phyloP scores from a whole-genome alignment of 2,797 vertebrate species.

The Silurus lanzhouensis region DNA sequence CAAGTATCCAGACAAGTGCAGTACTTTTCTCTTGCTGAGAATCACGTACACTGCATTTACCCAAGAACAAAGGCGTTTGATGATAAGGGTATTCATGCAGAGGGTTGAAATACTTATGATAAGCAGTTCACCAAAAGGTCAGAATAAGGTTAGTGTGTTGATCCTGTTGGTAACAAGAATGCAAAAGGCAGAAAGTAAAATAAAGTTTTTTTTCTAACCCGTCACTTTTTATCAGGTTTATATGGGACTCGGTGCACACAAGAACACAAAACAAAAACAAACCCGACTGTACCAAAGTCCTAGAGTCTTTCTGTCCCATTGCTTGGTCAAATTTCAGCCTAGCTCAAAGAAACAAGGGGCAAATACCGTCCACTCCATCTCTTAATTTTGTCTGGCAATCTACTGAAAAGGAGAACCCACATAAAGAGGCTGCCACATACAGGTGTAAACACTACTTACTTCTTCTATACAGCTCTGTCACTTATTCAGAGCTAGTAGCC shows the following conservation, averaged over 20 bases:
- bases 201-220: background rate
- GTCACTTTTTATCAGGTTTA: background rate
- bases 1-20: background rate
- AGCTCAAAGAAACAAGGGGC: background rate
- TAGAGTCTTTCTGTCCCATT: background rate
- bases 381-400: background rate
- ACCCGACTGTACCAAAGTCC: too few species aligned
- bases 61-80: background rate
- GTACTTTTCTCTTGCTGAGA: background rate
- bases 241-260: background rate
- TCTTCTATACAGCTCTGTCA: background rate
- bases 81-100: background rate
- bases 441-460: conserved; percentile 6
- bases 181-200: too few species aligned
- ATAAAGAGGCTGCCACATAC: background rate
- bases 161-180: background rate
- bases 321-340: background rate
- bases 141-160: background rate
- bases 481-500: background rate
- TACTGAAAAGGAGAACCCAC: background rate
- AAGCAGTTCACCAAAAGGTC: background rate
- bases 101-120: background rate
- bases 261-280: background rate
- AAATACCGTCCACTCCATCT: background rate
- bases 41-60: background rate